Evolutionary conservation across 1,140 invertebrate genomes (phyloP), one percentile per base, ranked within the genome.

Genomic region (Potamilus streckersoni): DNA sequence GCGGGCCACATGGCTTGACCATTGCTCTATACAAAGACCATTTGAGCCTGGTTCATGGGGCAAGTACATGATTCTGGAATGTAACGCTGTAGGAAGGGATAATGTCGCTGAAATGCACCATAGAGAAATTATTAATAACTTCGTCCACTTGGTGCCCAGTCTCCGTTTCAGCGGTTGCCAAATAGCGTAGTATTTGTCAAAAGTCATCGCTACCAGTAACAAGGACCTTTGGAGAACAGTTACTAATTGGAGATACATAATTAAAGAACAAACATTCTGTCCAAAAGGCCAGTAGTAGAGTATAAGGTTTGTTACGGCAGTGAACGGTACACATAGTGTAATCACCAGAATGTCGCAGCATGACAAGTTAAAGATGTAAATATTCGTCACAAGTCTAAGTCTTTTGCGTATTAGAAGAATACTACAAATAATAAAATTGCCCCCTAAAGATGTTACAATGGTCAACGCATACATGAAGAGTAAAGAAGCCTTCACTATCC

Each of bases 191-290:
- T 66, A 31, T 66, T 66, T 66, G 64, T 66, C 19, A 20, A n/a
- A 27, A 20, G 64, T 66, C 64, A 66, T 66, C 16, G 27, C 31
- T 2, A 66, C n/a, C 64, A 66, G 31, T 20, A 31, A 23, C 64
- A 66, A 31, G 16, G 64, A 66, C 19, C 64, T n/a, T 31, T 66
- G 64, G 64, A 66, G n/a, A n/a, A 66, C 64, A 31, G 64, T 66
- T 20, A 31, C 16, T 31, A 66, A 11, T 66, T 66, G 64, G 5
- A 66, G 27, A 31, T 20, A 66, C 27, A 31, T 27, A n/a, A 66
- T 31, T 23, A 66, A n/a, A 23, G 64, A n/a, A 20, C 64, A 66
- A n/a, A 66, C 16, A 66, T 13, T 23, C 27, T 2, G 16, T 31
- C 64, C n/a, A 31, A 66, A 66, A 16, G 64, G 64, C 64, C 64